Evolutionary conservation across 2,888 invertebrate species (phyloP), one percentile per base, ranked within the genome.

Genomic region (Ryuthela nishihirai): DNA sequence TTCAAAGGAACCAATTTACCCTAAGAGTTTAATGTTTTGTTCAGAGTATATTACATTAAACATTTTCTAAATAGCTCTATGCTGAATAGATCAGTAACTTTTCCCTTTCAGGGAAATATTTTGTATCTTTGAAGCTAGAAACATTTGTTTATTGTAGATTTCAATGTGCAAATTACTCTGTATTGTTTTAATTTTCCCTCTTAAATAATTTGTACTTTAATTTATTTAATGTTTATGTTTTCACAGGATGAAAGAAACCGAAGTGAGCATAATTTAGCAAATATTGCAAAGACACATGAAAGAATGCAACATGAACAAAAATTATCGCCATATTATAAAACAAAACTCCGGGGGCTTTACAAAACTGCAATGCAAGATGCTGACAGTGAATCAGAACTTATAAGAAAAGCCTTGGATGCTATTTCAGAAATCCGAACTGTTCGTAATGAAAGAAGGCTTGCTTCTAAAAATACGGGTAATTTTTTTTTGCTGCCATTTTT

Each of bases 391-490:
- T 89, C 93, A 69, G 84, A 87, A 60, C 76, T 87, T 0, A 79
- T 95, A 10, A 79, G 92, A 6, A 84, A 85, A 63, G 89, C 92
- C 0, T 74, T 95, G 24, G 82, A 85, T 20, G 87, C 88, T 71
- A 92, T 97, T 47, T 85, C 87, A 69, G 93, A 95, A 74, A 92
- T 95, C 53, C 81, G 92, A 40, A 82, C 84, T 25, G 89, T 95
- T 26, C 83, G 89, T 69, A 90, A 93, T 75, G 92, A 92, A 70
- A 81, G 89, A 42, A 79, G 92, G 59, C 87, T 91, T 69, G 88
- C 88, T 78, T 84, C 82, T 69, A 55, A 64, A 63, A 38, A 46
- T 43, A 43, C 60, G 43, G 56, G 47, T 44, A 50, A 20, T 20
- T 38, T 24, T 4, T 21, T 15, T 12, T 12, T 53, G 29, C 12